Base-by-base conservation (phyloP, 1,140 invertebrate species). In the Melanaphis sacchari region DNA sequence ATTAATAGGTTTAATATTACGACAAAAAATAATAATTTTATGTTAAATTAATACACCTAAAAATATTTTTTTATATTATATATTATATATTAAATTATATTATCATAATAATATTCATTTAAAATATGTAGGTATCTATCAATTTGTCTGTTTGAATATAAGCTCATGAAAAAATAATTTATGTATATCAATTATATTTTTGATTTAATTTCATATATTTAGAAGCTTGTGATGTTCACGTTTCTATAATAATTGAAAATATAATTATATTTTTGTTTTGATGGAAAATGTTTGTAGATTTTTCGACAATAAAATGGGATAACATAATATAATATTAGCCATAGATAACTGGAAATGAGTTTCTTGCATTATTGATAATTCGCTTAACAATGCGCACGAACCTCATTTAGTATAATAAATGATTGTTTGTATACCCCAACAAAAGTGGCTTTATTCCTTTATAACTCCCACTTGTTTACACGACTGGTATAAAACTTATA, bases 391-490 rank as follows among this genome's bases (percentile, higher is more conserved):
- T 46, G 21, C n/a, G 21, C n/a, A 88, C 43, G n/a, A 49, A 88
- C n/a, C n/a, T n/a, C 38, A 36, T 88, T 52, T 22, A 36, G 43
- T 88, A 49, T 88, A 88, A 49, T 46, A 49, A 88, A 88, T 49
- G 46, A 88, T 88, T 49, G 21, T 49, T 36, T 40, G 31, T 66
- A 46, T 21, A n/a, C n/a, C 18, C 24, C 11, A 18, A 87, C 26
- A 49, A 87, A 88, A 36, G 43, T 46, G 85, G 85, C 85, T 88
- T 66, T 66, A 66, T 66, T 66, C 22, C 49, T 18, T 46, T 88
- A 49, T 49, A 88, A 49, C 46, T 7, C 6, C n/a, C 7, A 24
- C 46, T 88, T 88, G 85, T 88, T 36, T 87, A 85, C 82, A 31
- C 41, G 15, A 43, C 84, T 7, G 11, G 15, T 36, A 15, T 43